phyloP scores from a whole-genome alignment of 30 jellyfish, hydroid and myxozoan species.

The Nemopilema nomurai region DNA sequence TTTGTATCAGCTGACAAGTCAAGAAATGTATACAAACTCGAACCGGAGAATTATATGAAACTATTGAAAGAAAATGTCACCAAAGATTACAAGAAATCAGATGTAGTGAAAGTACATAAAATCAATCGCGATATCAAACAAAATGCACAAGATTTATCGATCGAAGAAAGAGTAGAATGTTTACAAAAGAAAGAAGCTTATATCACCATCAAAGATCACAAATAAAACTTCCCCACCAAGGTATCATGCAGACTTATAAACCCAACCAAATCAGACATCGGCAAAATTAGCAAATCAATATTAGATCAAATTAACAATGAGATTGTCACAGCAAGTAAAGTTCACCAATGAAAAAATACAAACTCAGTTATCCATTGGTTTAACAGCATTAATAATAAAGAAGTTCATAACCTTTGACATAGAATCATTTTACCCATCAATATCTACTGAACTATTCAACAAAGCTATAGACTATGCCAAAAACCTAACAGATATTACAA shows the following conservation, averaged over 20 bases:
- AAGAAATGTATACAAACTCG: conserved; percentile 22
- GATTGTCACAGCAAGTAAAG: conserved; percentile 13
- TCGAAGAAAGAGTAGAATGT: conserved; percentile 47
- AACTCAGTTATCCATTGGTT: conserved; percentile 30
- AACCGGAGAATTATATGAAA: conserved; percentile 11
- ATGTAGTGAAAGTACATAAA: not conserved
- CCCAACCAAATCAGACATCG: conserved; percentile 70
- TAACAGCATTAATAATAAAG: conserved; percentile 38
- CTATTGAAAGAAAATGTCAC: conserved; percentile 36
- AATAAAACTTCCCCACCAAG: conserved; percentile 57
- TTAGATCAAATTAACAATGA: conserved; percentile 47
- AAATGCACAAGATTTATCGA: conserved; percentile 12
- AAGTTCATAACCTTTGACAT: conserved; percentile 48
- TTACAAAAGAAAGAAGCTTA: conserved; percentile 15
- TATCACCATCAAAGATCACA: conserved; percentile 59
- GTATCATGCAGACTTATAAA: no score
- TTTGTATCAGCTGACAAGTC: conserved; percentile 66
- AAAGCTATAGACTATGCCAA: conserved; percentile 31
- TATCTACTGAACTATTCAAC: conserved; percentile 23
- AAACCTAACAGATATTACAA: not conserved
- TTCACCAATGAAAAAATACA: no score
- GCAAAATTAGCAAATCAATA: conserved; percentile 49
- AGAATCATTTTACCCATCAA: conserved; percentile 66
- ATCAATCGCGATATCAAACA: conserved; percentile 11
- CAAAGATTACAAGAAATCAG: conserved; percentile 31